phyloP scores from a whole-genome alignment of 2,113 vertebrate species.

The Plotosus lineatus region DNA sequence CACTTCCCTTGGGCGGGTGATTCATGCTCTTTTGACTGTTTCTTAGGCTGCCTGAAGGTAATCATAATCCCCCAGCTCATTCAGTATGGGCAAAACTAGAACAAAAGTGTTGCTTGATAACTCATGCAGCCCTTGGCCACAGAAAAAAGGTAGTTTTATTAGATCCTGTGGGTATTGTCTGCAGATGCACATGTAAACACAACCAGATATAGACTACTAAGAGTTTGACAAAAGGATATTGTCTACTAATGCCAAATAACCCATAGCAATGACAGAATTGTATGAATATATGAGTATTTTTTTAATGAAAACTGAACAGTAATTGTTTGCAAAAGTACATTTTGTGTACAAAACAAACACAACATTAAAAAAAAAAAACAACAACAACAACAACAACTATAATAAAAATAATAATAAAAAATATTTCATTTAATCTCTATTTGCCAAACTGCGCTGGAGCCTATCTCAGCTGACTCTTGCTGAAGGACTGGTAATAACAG shows the following conservation, averaged over 20 bases:
- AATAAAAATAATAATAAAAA: constrained; percentile 5
- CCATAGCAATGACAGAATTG: constrained; percentile 56
- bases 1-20: constrained; percentile 67
- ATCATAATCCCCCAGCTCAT: constrained; percentile 72
- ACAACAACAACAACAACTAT: neutral
- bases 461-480: no score
- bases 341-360: neutral
- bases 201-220: constrained; percentile 68
- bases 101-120: constrained; percentile 54
- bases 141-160: constrained; percentile 67
- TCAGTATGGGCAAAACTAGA: constrained; percentile 67
- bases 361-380: neutral
- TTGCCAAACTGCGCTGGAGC: no score
- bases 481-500: no score
- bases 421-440: no score
- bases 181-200: constrained; percentile 67
- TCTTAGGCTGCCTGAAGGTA: constrained; percentile 71
- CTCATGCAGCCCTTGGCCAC: constrained; percentile 63
- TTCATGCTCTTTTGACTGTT: constrained; percentile 74
- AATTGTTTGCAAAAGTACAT: neutral
- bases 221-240: constrained; percentile 55
- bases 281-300: constrained; percentile 40
- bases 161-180: constrained; percentile 70
- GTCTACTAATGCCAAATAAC: constrained; percentile 62
- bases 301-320: neutral